Base-by-base conservation (phyloP, 2,113 vertebrate genomes). In the Phaetusa simplex region DNA sequence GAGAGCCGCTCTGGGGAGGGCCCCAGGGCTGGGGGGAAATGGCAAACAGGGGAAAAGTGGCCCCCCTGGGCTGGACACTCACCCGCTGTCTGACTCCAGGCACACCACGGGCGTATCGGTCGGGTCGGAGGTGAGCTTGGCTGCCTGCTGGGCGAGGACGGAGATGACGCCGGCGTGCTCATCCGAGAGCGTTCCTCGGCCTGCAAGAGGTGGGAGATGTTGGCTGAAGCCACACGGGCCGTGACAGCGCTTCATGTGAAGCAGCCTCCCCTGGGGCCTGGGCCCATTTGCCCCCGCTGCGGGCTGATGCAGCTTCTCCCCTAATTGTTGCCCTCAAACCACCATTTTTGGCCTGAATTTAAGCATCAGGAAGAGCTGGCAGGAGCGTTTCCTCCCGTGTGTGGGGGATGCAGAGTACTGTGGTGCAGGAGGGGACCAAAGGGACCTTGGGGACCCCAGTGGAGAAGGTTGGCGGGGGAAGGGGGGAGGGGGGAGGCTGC, bases 41-140 rank as follows among this genome's bases (percentile, higher is more conserved):
- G 38, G 14, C 10, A 17, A 2, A 16, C 0, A 3, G 45, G 22
- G 29, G 4, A 2, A 3, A 14, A 45, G 19, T 0, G 6, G n/a
- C 53, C 15, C 4, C 65, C 29, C 2, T 9, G 2, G 67, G 56
- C 34, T 6, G 79, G 53, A 9, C 6, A 42, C 99, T 99, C 96
- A 99, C 99, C 99, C 99, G 1, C 97, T 98, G 84, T 99, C 99
- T 0, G 99, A 99, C 96, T 99, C 99, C 96, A 99, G 97, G 89
- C 99, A 99, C 79, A 99, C 99, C 36, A 99, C 99, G 1, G 99
- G 99, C 1, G 97, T 97, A 80, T 99, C 99, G 5, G 99, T 99
- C 3, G 98, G 98, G 97, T 99, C 99, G 15, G 98, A 98, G 58
- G 98, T 99, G 52, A 99, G 98, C 92, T 99, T 98, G 74, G 99